Base-by-base conservation (phyloP, 2,113 vertebrate species). In the Apodemus speciosus region DNA sequence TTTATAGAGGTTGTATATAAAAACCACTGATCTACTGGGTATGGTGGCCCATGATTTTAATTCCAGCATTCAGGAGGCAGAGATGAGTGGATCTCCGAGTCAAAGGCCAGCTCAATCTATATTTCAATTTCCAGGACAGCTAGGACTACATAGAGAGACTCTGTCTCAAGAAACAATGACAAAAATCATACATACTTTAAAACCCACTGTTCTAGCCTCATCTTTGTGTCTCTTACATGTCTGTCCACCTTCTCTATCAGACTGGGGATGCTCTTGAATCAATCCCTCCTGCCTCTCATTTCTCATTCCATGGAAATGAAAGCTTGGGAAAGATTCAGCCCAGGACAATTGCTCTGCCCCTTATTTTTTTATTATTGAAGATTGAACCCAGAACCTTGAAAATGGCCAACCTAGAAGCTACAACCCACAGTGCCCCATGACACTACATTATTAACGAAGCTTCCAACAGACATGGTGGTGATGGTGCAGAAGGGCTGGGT, bases 401-500 rank as follows among this genome's bases (percentile, higher is more conserved):
- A 62, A 83, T 60, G 56, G n/a, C 25, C 79, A 40, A 6, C n/a
- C 53, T 40, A 15, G 58, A 64, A 40, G 60, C 58, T 64, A 11
- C 27, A 46, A 32, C 8, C 20, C 81, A 58, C 18, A 43, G 18
- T 56, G 38, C 5, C 56, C 56, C 46, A n/a, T 83, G 76, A 40
- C 87, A 49, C 98, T 95, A 98, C 98, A 98, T 98, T 98, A 96
- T 98, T 98, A 0, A 98, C 98, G 98, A 98, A 91, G 97, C 96
- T 7, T 98, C 98, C 0, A 98, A 98, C 71, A 0, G 95, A 96
- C 94, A 96, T 87, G 8, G 38, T 73, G 76, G 88, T 96, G 88
- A 95, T 94, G 88, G 92, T 87, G 18, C 91, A 84, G 0, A 80
- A 58, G 95, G 79, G 90, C 62, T 96, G 91, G 81, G 93, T 0